Evolutionary conservation across 2,888 invertebrate species (phyloP), one percentile per base, ranked within the genome.

Genomic region (Exephanes ischioxanthus): DNA sequence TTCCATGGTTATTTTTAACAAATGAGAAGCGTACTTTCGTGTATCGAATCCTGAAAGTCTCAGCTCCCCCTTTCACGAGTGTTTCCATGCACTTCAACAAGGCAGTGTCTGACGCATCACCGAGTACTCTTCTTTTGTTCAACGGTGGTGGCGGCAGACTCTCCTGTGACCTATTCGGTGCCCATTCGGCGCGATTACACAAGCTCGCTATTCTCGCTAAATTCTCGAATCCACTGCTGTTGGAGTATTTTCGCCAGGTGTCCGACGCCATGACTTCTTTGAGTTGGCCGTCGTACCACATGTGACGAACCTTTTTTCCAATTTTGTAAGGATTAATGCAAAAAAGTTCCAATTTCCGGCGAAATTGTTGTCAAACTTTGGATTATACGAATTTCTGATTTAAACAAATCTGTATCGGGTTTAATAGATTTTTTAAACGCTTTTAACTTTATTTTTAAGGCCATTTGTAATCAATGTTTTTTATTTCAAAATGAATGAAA

Each of bases 121-220:
- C 97, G 51, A 95, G 93, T 87, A 96, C 95, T 90, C 95, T 96
- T 88, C 96, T 93, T 86, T 94, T 94, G 0, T 94, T 93, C 16
- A 95, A 89, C 0, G 95, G 94, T 2, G 73, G 79, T 5, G 67
- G 7, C 0, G 84, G 80, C 66, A 91, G 71, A 93, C 94, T 89
- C 45, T 95, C 93, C 83, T 95, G 95, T 2, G 95, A 95, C 41
- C 94, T 92, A 89, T 95, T 95, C 0, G 87, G 83, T 9, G 83
- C 85, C 94, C 97, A 98, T 89, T 95, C 95, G 79, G 97, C 97
- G 90, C 96, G 95, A 92, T 97, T 96, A 94, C 97, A 97, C 71
- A 97, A 95, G 89, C 96, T 96, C 78, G 96, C 96, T 3, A 91
- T 87, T 51, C 83, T 89, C 22, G 90, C 89, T 16, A 91, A 82